Conservation (phyloP, 2,113 vertebrate genomes). For the Neoarius graeffei region DNA sequence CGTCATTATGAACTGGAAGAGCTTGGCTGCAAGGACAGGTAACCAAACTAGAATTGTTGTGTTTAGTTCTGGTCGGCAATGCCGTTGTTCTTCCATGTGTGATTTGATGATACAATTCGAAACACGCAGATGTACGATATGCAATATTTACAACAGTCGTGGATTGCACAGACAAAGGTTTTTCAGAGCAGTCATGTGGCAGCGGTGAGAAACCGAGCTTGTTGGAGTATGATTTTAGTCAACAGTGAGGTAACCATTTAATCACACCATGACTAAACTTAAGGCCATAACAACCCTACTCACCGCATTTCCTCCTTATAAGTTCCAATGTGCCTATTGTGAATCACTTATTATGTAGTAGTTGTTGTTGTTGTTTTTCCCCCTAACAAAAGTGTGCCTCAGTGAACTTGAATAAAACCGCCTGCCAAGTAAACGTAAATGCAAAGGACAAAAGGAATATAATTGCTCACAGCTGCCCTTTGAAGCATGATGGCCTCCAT, state of each 20-base stretch:
- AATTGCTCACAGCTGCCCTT: conserved; percentile 9
- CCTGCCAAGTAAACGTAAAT: not conserved
- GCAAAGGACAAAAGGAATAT: conserved; percentile 10
- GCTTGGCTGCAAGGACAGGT: not conserved
- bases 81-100: not conserved
- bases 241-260: not conserved
- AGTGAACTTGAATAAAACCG: not conserved
- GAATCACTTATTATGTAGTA: not conserved
- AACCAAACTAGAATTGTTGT: not conserved
- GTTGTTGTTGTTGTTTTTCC: not conserved
- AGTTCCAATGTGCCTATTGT: not conserved
- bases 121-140: not conserved
- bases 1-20: not conserved
- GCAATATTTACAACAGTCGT: not conserved
- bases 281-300: not conserved
- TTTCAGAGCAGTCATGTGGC: not conserved
- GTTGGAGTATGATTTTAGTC: not conserved
- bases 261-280: not conserved
- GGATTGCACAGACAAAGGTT: not conserved
- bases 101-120: not conserved
- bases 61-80: not conserved
- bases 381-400: not conserved
- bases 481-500: conserved; percentile 9
- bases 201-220: not conserved
- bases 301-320: not conserved